Conservation (phyloP, 2,797 vertebrate species). For the Poecilia wingei region DNA sequence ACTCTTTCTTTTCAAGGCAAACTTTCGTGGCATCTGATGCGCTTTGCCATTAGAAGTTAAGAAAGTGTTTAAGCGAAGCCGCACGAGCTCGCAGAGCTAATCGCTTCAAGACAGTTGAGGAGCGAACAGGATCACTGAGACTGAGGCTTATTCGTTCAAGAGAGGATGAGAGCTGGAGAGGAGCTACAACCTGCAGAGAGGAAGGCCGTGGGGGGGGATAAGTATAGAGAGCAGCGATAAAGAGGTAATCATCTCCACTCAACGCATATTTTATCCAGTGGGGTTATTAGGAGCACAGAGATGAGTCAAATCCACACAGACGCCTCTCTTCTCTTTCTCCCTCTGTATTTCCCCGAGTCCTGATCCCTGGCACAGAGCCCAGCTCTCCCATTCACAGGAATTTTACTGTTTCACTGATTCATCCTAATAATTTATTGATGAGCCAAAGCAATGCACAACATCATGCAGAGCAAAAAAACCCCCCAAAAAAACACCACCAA, state of each 20-base stretch:
- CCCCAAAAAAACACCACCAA: no score
- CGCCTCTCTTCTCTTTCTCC: constrained; percentile 46
- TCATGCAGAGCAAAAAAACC: not conserved
- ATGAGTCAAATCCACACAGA: constrained; percentile 61
- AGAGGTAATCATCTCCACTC: constrained; percentile 74
- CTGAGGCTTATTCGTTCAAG: constrained; percentile 60
- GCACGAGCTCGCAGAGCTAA: constrained; percentile 62
- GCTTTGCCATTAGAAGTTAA: constrained; percentile 52
- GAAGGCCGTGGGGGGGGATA: constrained; percentile 40
- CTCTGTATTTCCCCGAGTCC: constrained; percentile 47
- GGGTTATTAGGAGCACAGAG: constrained; percentile 71
- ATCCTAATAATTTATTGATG: constrained; percentile 72
- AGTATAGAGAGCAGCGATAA: constrained; percentile 71
- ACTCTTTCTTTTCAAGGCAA: not conserved
- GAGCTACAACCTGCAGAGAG: constrained; percentile 46
- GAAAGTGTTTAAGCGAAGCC: constrained; percentile 49
- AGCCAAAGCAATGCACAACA: constrained; percentile 25
- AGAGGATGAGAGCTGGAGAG: constrained; percentile 43
- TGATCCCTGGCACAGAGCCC: constrained; percentile 49
- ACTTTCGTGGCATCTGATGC: constrained; percentile 38
- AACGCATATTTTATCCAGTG: constrained; percentile 71
- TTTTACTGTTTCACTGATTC: constrained; percentile 70
- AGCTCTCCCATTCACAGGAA: constrained; percentile 45
- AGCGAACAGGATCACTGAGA: constrained; percentile 57
- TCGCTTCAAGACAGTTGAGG: constrained; percentile 63